These are phyloP conservation scores for Lepidurus couesii DNA, from an alignment of 1,140 invertebrate species.

Conservation along the genomic window DNA sequence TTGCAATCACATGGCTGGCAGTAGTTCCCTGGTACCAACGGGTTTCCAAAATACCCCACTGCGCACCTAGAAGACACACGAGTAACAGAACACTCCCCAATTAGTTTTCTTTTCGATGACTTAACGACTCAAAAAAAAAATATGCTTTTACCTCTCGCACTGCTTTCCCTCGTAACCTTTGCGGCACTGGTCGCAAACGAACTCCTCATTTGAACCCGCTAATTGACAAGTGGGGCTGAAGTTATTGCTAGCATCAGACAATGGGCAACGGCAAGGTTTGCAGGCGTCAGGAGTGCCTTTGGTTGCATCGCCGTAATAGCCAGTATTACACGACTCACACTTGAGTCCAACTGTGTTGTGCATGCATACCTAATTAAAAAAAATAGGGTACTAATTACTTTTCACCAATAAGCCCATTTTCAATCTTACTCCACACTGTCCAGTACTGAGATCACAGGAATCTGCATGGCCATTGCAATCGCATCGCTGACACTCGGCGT, in stretches of 20 bases:
- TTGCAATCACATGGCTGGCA: conserved; percentile 76
- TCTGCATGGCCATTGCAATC: conserved; percentile 81
- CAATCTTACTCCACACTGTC: conserved; percentile 65
- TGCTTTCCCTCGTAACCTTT: conserved; percentile 83
- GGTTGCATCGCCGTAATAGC: conserved; percentile 86
- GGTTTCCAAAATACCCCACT: conserved; percentile 81
- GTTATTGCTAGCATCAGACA: conserved; percentile 64
- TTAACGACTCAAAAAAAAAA: conserved; percentile 34
- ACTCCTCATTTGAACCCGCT: conserved; percentile 58
- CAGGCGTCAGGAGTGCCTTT: conserved; percentile 69
- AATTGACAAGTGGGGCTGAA: conserved; percentile 80
- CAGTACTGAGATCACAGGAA: conserved; percentile 70
- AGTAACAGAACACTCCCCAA: conserved; percentile 10
- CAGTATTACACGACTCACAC: conserved; percentile 79
- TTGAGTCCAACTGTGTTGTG: conserved; percentile 63
- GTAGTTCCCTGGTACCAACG: conserved; percentile 58
- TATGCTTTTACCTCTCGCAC: conserved; percentile 70
- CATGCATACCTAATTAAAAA: conserved; percentile 52
- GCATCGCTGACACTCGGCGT: conserved; percentile 56
- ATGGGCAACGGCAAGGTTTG: conserved; percentile 78
- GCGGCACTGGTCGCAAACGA: conserved; percentile 83
- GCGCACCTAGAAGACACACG: conserved; percentile 60
- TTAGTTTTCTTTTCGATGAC: conserved; percentile 34
- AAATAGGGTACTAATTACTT: background rate
- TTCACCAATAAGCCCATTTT: conserved; percentile 19